These are phyloP conservation scores for Enteromius trimaculatus DNA, from an alignment of 2,797 vertebrate species.

Conservation along the genomic window DNA sequence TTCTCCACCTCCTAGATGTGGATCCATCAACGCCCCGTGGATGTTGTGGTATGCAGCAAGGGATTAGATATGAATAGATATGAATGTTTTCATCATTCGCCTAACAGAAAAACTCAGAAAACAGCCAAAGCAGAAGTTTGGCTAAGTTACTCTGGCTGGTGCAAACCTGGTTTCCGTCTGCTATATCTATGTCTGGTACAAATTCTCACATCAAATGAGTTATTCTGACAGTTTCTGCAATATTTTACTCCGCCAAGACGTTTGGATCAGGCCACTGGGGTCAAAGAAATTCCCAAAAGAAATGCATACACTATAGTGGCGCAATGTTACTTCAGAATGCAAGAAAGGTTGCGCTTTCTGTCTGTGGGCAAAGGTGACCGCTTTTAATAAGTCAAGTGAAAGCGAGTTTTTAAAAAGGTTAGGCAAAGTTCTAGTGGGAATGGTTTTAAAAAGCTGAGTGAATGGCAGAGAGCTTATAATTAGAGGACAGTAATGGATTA, in stretches of 20 bases:
- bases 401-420: background rate
- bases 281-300: constrained; percentile 68
- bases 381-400: background rate
- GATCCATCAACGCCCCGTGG: too few species aligned
- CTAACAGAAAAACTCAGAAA: constrained; percentile 14
- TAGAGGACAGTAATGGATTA: background rate
- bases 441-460: background rate
- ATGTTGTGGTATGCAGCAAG: too few species aligned
- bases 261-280: constrained; percentile 70
- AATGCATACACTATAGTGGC: constrained; percentile 51
- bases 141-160: background rate
- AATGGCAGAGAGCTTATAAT: background rate
- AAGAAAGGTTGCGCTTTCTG: background rate
- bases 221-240: background rate
- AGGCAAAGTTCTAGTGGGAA: background rate
- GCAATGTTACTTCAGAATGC: background rate
- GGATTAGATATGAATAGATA: background rate
- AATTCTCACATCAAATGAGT: constrained; percentile 20
- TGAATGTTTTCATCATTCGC: constrained; percentile 27
- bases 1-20: too few species aligned
- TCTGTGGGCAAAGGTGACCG: background rate
- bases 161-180: constrained; percentile 28
- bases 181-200: constrained; percentile 7
- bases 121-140: constrained; percentile 15
- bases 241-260: constrained; percentile 60